These are phyloP conservation scores for Spea hammondii DNA, from an alignment of 2,797 vertebrate species.

Conservation along the genomic window DNA sequence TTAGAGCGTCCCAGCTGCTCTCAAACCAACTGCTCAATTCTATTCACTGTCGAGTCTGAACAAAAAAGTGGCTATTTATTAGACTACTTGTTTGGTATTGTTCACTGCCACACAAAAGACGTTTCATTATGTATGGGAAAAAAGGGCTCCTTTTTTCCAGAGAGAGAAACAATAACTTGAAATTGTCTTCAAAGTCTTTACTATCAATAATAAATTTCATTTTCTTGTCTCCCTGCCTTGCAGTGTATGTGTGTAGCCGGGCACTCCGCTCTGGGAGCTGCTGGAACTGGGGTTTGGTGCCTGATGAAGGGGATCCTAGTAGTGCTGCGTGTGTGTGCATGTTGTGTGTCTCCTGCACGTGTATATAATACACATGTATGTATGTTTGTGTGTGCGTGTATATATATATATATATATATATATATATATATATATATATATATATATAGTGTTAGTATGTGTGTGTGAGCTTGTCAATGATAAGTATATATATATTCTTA, in stretches of 20 bases:
- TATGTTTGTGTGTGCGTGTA: background rate
- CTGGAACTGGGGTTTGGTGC: slow-evolving; percentile 60
- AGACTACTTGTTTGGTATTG: slow-evolving; percentile 98
- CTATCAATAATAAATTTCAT: slow-evolving; percentile 95
- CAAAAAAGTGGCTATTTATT: slow-evolving; percentile 97
- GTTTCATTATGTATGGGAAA: slow-evolving; percentile 88
- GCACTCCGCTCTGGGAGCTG: slow-evolving; percentile 75
- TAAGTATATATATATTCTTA: slow-evolving; percentile 2
- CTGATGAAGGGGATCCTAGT: slow-evolving; percentile 55
- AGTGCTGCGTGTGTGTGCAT: background rate
- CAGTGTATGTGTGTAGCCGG: slow-evolving; percentile 77
- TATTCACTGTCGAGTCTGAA: slow-evolving; percentile 88
- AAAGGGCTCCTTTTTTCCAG: slow-evolving; percentile 70
- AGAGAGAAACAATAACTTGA: slow-evolving; percentile 97
- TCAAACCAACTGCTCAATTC: slow-evolving; percentile 88
- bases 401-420: background rate
- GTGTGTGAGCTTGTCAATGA: background rate
- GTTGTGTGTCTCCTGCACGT: too few relatives aligned
- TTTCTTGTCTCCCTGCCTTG: slow-evolving; percentile 84
- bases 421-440: slow-evolving; percentile 12
- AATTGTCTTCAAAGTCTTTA: slow-evolving; percentile 93
- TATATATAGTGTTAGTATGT: background rate
- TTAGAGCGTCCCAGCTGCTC: slow-evolving; percentile 91
- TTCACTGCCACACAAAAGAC: slow-evolving; percentile 93
- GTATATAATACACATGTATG: background rate